Base-by-base conservation (phyloP, 2,888 invertebrate genomes). In the Cordylochernes scorpioides region DNA sequence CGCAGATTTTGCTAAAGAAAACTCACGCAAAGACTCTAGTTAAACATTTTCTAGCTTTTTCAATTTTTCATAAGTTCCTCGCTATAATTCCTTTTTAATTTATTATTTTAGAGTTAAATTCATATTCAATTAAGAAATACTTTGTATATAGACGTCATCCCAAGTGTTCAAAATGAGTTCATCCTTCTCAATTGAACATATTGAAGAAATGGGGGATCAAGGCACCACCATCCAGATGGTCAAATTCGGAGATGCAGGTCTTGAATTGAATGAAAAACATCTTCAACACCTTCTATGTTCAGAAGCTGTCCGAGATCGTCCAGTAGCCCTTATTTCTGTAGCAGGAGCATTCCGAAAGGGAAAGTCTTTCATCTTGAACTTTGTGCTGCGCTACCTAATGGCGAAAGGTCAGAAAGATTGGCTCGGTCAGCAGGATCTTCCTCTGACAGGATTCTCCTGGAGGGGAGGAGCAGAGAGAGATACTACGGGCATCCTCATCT, bases 231-330 rank as follows among this genome's bases (percentile, higher is more conserved):
- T 88, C 33, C 82, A 74, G 49, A 67, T 84, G 42, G 73, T 88
- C 32, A 58, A 68, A 28, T 68, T 77, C n/a, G 29, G 34, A 31
- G 33, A 36, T 28, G 33, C 33, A 16, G 24, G 29, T 8, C 94
- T 94, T 53, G 61, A 68, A 36, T 58, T 94, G 35, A 72, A 88
- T 52, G 82, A 72, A 57, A 70, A 67, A 42, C 73, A 67, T 29
- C 61, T 73, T 41, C 61, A 63, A 26, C 59, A 62, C 45, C 65
- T 82, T 39, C 62, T 84, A 5, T 61, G 74, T 43, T 63, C 65
- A 31, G 70, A 71, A 39, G 71, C 75, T 40, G 57, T 82, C 33
- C 68, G 67, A 49, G 75, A 82, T 51, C 30, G 30, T 17, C 32
- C 32, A 12, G 29, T 39, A 14, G 38, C 32, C 2, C 32, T 44